Evolutionary conservation across 2,888 invertebrate genomes (phyloP).

Genomic region (Drosophila fulvimacula): DNA sequence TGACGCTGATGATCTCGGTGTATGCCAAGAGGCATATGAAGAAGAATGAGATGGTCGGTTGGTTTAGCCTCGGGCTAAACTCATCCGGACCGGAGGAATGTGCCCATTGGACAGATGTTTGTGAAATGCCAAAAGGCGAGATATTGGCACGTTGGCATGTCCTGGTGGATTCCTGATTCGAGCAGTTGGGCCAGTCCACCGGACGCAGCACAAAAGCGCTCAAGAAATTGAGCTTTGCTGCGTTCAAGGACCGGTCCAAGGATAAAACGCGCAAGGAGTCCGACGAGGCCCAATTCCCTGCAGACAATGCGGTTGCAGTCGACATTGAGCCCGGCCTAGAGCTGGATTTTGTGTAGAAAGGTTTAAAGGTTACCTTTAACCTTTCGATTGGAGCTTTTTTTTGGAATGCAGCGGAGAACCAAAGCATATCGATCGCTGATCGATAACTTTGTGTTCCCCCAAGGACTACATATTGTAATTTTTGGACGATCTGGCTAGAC

Average conservation of each 20-base stretch:
- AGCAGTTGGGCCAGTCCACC: slow-evolving; percentile 84
- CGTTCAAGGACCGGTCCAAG: slow-evolving; percentile 83
- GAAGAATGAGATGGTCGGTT: slow-evolving; percentile 98
- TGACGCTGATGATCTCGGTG: slow-evolving; percentile 96
- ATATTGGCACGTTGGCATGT: slow-evolving; percentile 98
- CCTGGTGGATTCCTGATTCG: slow-evolving; percentile 90
- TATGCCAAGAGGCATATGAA: slow-evolving; percentile 97
- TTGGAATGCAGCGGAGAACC: slow-evolving; percentile 19
- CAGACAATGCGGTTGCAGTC: slow-evolving; percentile 82
- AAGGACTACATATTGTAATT: slow-evolving; percentile 37
- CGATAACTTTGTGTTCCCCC: slow-evolving; percentile 28
- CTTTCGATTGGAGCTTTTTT: slow-evolving; percentile 60
- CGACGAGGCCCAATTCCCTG: slow-evolving; percentile 49
- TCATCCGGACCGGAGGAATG: slow-evolving; percentile 96
- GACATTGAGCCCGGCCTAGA: slow-evolving; percentile 84
- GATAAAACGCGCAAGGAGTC: slow-evolving; percentile 73
- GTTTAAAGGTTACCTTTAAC: slow-evolving; percentile 18
- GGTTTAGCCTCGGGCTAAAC: slow-evolving; percentile 97
- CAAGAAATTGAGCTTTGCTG: slow-evolving; percentile 77
- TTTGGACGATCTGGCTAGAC: slow-evolving; percentile 42
- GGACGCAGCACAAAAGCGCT: slow-evolving; percentile 82
- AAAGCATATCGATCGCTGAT: slow-evolving; percentile 17
- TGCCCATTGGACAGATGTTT: slow-evolving; percentile 97
- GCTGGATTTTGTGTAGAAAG: slow-evolving; percentile 82
- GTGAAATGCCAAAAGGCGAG: slow-evolving; percentile 93